phyloP scores from a whole-genome alignment of 2,888 invertebrate species.

The Escarpia spicata region DNA sequence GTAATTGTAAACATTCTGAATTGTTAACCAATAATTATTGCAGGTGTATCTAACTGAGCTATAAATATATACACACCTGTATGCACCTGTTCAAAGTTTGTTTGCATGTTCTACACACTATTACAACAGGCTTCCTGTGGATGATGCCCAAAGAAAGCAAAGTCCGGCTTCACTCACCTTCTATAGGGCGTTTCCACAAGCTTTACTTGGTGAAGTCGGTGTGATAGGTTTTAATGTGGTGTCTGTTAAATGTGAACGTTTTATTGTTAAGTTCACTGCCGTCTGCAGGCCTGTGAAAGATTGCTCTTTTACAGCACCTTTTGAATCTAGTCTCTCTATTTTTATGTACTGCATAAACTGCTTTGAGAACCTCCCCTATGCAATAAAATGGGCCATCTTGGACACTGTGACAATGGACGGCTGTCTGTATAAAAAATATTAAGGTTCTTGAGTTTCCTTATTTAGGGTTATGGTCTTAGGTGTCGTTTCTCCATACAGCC shows the following conservation, averaged over 20 bases:
- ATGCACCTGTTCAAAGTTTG: background rate
- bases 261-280: background rate
- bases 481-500: no score
- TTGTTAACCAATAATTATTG: background rate
- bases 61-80: background rate
- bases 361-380: background rate
- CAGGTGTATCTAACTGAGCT: background rate
- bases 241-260: background rate
- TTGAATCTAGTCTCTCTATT: background rate
- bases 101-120: background rate
- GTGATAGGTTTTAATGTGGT: background rate
- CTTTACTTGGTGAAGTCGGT: background rate
- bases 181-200: background rate
- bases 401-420: background rate
- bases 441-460: background rate
- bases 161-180: background rate
- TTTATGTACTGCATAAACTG: slow-evolving; percentile 8
- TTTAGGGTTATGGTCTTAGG: background rate
- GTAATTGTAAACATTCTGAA: background rate
- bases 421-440: background rate
- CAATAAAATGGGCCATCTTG: background rate
- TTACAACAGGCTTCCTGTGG: background rate
- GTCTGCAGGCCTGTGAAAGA: background rate
- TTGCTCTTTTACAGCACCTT: background rate
- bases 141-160: background rate